Evolutionary conservation across 2,888 invertebrate genomes (phyloP).

Genomic region (Dryobotodes eremita): DNA sequence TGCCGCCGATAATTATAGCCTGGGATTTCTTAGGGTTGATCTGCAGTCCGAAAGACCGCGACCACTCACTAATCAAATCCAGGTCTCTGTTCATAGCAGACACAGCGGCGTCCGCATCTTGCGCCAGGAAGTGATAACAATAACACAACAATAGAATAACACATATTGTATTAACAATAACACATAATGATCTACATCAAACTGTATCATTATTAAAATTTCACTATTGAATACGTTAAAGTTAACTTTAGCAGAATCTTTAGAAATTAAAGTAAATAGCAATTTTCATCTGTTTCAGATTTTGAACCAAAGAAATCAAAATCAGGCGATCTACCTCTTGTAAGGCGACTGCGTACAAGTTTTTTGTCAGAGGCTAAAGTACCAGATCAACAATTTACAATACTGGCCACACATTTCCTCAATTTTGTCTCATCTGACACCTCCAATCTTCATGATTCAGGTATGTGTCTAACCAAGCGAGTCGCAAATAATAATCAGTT

Average conservation of each 20-base stretch:
- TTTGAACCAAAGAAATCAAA: conserved; percentile 6
- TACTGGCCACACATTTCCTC: conserved; percentile 26
- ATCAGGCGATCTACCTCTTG: conserved; percentile 12
- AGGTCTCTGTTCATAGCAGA: no score
- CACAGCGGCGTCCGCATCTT: no score
- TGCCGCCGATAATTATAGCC: no score
- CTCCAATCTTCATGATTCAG: conserved; percentile 31
- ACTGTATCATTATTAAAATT: no score
- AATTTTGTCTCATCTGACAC: conserved; percentile 22
- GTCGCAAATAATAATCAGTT: neutral
- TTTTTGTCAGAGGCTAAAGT: conserved; percentile 28
- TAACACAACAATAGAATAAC: no score
- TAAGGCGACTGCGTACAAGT: conserved; percentile 23
- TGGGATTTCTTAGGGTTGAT: no score
- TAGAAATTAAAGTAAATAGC: neutral
- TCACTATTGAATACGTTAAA: neutral
- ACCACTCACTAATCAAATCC: no score
- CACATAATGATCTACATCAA: neutral
- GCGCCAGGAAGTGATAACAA: no score
- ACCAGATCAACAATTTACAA: conserved; percentile 23
- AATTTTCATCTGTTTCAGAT: conserved; percentile 13
- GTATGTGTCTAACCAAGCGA: neutral
- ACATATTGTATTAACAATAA: neutral
- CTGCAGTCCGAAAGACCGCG: no score
- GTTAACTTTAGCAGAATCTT: neutral